Evolutionary conservation across 1,140 invertebrate genomes (phyloP), one percentile per base, ranked within the genome.

Genomic region (Calosoma granatense): DNA sequence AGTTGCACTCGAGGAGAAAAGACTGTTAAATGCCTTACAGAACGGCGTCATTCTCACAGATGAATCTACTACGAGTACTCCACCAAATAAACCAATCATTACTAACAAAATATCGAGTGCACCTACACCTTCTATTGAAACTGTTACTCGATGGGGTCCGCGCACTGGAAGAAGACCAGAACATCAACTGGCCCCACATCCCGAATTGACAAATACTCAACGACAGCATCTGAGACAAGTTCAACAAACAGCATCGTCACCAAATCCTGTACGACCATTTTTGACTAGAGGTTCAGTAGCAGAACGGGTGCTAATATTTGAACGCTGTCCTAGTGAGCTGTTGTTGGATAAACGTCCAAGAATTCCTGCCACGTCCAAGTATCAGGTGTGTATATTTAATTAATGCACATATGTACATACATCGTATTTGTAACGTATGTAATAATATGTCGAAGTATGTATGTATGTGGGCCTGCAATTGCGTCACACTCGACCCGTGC

Each of bases 261-360:
- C 64, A 20, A 80, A 83, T 71, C 86, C 87, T 0, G 84, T 91
- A n/a, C 74, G 88, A 56, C 90, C 90, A 1, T 92, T 94, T 68
- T 75, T 94, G 12, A 92, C 90, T 1, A 78, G 90, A 59, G 92
- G 92, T 2, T 94, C 91, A 0, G 92, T 95, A 0, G 92, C 92
- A 1, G 92, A 94, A 67, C 75, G 92, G 22, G 91, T 94, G 22
- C 78, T 94, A 53, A 90, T 94, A 65, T 95, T 94, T 69, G 92
- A 95, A 70, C 85, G 90, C 69, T 91, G 90, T 67, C 92, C 92
- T 0, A 88, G 87, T 65, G 86, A 88, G 71, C 66, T 87, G 59
- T 71, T 86, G 60, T 67, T 88, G 59, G 84, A 86, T 59, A 88
- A 86, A 66, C 72, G 84, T 23, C 81, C 79, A 57, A 74, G 78